These are phyloP conservation scores for Cerastis rubricosa DNA, from an alignment of 2,888 invertebrate genomes.

Conservation along the genomic window DNA sequence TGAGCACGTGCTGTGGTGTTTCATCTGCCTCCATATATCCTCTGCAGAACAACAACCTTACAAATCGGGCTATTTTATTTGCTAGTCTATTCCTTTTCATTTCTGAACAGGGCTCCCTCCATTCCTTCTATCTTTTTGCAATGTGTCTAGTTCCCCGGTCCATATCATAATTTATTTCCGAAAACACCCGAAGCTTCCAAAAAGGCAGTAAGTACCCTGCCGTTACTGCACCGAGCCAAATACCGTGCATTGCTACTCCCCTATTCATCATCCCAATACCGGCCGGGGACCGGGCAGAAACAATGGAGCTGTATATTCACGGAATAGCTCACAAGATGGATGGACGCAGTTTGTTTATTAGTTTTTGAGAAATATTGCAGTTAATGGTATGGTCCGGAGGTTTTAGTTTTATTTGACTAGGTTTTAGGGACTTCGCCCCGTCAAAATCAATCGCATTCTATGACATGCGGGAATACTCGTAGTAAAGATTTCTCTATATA, in stretches of 20 bases:
- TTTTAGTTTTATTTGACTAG: neutral
- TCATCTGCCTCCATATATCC: too few species aligned
- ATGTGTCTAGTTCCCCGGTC: neutral
- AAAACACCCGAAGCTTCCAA: neutral
- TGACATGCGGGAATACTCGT: too few species aligned
- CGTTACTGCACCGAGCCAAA: slow-evolving; percentile 4
- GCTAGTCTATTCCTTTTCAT: too few species aligned
- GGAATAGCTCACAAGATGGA: slow-evolving; percentile 33
- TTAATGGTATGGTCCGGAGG: slow-evolving; percentile 14
- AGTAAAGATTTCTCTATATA: too few species aligned
- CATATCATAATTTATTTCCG: slow-evolving; percentile 8
- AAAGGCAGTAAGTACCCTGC: neutral
- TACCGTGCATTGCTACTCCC: neutral
- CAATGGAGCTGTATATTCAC: slow-evolving; percentile 39
- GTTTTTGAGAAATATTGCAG: slow-evolving; percentile 43
- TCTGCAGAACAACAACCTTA: too few species aligned
- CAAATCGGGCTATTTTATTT: too few species aligned
- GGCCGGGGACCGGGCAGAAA: slow-evolving; percentile 16
- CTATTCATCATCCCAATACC: slow-evolving; percentile 38
- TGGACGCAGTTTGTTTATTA: slow-evolving; percentile 27
- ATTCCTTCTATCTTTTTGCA: neutral
- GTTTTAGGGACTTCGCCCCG: neutral
- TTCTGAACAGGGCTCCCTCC: too few species aligned
- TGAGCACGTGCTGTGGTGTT: too few species aligned
- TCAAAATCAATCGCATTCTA: neutral